A percentile compares a stretch with the other conserved stretches of the same genome.
Evolutionary conservation across 1,140 invertebrate species (phyloP).

Genomic region (Pseudomyrmex flavicornis): DNA sequence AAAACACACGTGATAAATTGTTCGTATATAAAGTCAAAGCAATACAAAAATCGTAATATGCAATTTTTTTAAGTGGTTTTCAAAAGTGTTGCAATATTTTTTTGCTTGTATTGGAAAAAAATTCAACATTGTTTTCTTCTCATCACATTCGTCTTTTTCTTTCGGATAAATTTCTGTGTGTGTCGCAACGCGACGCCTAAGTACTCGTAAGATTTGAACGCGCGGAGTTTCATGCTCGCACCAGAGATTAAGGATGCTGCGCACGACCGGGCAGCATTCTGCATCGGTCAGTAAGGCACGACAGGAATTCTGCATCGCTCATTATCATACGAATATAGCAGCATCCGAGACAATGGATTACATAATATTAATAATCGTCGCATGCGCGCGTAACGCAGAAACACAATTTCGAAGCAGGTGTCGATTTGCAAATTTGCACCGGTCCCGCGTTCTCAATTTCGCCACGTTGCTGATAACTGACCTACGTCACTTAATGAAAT

Average conservation of each 20-base stretch:
- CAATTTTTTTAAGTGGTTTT: no score
- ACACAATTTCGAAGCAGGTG: background rate
- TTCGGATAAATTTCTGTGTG: no score
- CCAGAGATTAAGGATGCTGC: conserved; percentile 65
- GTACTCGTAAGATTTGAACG: conserved; percentile 3
- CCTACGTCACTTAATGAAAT: conserved; percentile 41
- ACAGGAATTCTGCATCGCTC: conserved; percentile 71
- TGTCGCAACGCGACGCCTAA: no score
- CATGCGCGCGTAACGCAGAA: conserved; percentile 16
- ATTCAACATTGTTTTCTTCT: no score
- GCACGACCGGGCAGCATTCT: conserved; percentile 34
- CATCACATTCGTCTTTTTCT: no score
- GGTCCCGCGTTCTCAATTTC: background rate
- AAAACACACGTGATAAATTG: background rate
- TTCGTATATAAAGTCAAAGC: no score
- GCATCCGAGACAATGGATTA: conserved; percentile 67
- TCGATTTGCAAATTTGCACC: conserved; percentile 1
- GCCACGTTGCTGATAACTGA: conserved; percentile 29
- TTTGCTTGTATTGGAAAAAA: no score
- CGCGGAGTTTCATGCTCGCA: conserved; percentile 43
- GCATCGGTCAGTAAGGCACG: conserved; percentile 61
- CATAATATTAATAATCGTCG: conserved; percentile 68
- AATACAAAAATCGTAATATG: no score
- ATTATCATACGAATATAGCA: conserved; percentile 73
- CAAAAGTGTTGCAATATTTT: no score